Conservation (phyloP, 1,140 invertebrate genomes). For the Pseudomyrmex cubaensis region DNA sequence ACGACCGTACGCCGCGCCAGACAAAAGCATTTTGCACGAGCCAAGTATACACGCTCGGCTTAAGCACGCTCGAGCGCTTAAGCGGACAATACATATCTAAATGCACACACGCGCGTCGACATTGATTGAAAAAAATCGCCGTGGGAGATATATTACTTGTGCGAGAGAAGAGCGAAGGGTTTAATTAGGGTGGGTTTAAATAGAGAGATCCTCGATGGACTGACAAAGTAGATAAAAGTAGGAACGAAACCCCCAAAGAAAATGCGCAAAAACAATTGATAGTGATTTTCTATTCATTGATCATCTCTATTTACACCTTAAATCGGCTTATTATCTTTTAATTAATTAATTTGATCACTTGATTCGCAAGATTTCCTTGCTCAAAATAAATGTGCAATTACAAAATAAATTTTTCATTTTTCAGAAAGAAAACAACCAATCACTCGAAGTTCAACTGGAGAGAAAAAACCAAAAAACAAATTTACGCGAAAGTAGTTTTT, state of each 20-base stretch:
- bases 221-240: not conserved
- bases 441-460: no score
- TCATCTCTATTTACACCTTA: no score
- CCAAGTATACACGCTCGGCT: conserved; percentile 11
- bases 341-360: no score
- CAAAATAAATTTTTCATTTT: no score
- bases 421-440: no score
- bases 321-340: no score
- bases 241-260: not conserved
- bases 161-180: not conserved
- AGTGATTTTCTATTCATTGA: not conserved
- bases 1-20: not conserved
- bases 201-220: not conserved
- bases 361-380: no score
- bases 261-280: not conserved
- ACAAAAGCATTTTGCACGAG: conserved; percentile 20
- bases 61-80: not conserved
- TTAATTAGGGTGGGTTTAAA: not conserved
- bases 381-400: no score
- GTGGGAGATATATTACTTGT: not conserved
- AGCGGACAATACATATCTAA: conserved; percentile 1
- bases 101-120: not conserved
- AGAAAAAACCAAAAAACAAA: no score
- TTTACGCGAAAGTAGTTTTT: no score
- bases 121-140: conserved; percentile 16